Percentiles rank a stretch among this genome's conserved stretches.
phyloP scores from a whole-genome alignment of 2,888 invertebrate species.

The Neoscelio sp. region DNA sequence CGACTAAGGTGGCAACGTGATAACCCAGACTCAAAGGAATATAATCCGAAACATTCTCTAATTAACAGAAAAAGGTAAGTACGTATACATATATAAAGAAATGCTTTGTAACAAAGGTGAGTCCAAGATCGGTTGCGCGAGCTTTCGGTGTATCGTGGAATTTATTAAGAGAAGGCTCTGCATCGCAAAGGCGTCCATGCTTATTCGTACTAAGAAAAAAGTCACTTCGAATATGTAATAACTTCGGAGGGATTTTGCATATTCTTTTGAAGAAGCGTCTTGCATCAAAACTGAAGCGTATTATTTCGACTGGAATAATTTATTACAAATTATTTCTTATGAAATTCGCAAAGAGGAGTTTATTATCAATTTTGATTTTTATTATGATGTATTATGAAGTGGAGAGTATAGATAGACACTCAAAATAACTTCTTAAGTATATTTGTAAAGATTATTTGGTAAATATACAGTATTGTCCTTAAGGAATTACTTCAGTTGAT shows the following conservation, averaged over 20 bases:
- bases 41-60: slow-evolving; percentile 50
- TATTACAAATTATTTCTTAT: slow-evolving; percentile 32
- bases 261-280: slow-evolving; percentile 33
- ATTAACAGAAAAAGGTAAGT: slow-evolving; percentile 45
- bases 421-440: neutral
- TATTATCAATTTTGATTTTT: slow-evolving; percentile 25
- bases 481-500: too few relatives aligned
- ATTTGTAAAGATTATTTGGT: too few relatives aligned
- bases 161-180: slow-evolving; percentile 47
- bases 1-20: slow-evolving; percentile 45
- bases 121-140: slow-evolving; percentile 46
- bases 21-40: slow-evolving; percentile 48
- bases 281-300: slow-evolving; percentile 2
- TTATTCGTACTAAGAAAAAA: slow-evolving; percentile 51
- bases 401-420: neutral
- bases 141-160: slow-evolving; percentile 44
- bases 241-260: slow-evolving; percentile 35
- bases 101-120: slow-evolving; percentile 39
- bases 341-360: slow-evolving; percentile 1
- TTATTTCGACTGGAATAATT: slow-evolving; percentile 28
- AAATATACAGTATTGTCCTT: too few relatives aligned
- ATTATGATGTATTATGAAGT: neutral
- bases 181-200: slow-evolving; percentile 41
- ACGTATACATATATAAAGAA: slow-evolving; percentile 30
- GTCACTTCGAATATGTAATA: slow-evolving; percentile 60